Conservation (phyloP, 2,888 invertebrate genomes). For the Busseola fusca region DNA sequence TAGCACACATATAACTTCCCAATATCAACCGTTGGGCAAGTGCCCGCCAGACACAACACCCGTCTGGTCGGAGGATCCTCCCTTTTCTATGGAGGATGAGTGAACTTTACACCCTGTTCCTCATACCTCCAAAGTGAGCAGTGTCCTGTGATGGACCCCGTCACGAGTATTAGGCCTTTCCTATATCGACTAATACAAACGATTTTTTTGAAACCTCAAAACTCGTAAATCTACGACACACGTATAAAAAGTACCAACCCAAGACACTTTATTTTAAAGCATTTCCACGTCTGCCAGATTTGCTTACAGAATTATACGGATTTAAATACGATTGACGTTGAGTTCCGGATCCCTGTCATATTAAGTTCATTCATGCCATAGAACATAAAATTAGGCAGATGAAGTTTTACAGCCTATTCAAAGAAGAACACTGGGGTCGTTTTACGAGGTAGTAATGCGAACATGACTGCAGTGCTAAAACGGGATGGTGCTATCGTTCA, state of each 20-base stretch:
- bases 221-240: neutral
- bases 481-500: too few species aligned
- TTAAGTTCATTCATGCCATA: slow-evolving; percentile 44
- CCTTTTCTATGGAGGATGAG: too few species aligned
- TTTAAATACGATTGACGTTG: slow-evolving; percentile 51
- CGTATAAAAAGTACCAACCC: neutral
- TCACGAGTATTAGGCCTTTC: too few species aligned
- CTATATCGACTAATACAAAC: neutral
- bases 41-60: too few species aligned
- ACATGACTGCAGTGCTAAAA: neutral
- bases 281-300: slow-evolving; percentile 19
- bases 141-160: too few species aligned
- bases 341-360: slow-evolving; percentile 33
- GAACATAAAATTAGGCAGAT: slow-evolving; percentile 20
- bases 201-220: neutral
- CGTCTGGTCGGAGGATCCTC: too few species aligned
- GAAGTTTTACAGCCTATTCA: neutral
- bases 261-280: slow-evolving; percentile 32
- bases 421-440: neutral
- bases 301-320: slow-evolving; percentile 49
- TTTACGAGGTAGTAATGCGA: neutral
- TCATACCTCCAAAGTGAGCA: too few species aligned
- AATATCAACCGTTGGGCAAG: too few species aligned
- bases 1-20: too few species aligned
- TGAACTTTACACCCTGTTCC: too few species aligned